Base-by-base conservation (phyloP, 2,797 vertebrate species). In the Sebastes wilsoni region DNA sequence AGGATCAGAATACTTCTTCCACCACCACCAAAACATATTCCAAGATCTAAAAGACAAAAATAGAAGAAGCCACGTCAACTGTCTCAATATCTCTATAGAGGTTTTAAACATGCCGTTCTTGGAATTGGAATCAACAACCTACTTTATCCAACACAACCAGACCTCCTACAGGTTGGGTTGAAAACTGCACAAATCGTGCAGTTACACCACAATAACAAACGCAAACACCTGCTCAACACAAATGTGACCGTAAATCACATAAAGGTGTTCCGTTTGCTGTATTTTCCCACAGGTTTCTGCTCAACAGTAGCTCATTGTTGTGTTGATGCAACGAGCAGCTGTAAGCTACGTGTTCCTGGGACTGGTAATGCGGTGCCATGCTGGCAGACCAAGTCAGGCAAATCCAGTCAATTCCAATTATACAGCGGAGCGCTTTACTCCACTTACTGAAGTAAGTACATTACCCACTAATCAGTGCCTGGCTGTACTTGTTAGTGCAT, bases 401-500 rank as follows among this genome's bases (percentile, higher is more conserved):
- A 95, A 94, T 93, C 84, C 87, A 88, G 82, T 82, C 87, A 82
- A 86, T 92, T 92, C 91, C 88, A 90, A 88, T 94, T 92, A 93
- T 86, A 91, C 91, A 90, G 86, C 32, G 27, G 59, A 87, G 87
- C 72, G 84, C 90, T 95, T 94, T 92, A 87, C 85, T 82, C 88
- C 83, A 88, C 86, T 94, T 94, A 88, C 74, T 68, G 73, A 46
- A 81, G 79, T 92, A 94, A 95, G 90, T 93, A 86, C 89, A 93
- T 95, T 94, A 94, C 75, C 81, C 86, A 85, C 84, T 94, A 94
- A 95, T 94, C 93, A 93, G 92, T 92, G 86, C 90, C 80, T 88
- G 88, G 89, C 90, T 82, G 87, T 86, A 74, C 92, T 91, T 89
- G 91, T 92, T 85, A 85, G 80, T 61, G 89, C 90, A 84, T 81